Conservation (phyloP, 2,888 invertebrate species). For the Drosophila monieri region DNA sequence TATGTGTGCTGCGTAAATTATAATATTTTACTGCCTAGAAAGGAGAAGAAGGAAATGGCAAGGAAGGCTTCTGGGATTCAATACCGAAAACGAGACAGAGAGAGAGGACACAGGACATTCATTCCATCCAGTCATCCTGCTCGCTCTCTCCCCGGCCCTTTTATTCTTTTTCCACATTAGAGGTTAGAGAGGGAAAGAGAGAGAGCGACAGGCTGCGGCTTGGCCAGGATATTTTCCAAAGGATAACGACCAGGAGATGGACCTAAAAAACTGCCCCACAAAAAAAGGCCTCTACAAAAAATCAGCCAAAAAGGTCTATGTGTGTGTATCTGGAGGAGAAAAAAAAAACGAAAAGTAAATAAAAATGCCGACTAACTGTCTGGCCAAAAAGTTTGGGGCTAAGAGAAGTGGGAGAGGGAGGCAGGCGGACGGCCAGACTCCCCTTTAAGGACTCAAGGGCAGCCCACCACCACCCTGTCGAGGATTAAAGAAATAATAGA, state of each 20-base stretch:
- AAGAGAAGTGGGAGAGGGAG: background rate
- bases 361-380: slow-evolving; percentile 49
- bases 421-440: background rate
- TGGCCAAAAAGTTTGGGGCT: slow-evolving; percentile 37
- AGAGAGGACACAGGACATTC: background rate
- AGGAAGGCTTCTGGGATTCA: slow-evolving; percentile 5
- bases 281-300: slow-evolving; percentile 5
- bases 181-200: background rate
- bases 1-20: slow-evolving; percentile 53
- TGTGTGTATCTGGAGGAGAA: slow-evolving; percentile 7
- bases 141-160: slow-evolving; percentile 7
- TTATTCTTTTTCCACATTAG: slow-evolving; percentile 3
- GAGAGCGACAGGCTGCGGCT: background rate
- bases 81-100: slow-evolving; percentile 14
- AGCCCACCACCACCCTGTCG: slow-evolving; percentile 50
- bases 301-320: slow-evolving; percentile 1
- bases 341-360: slow-evolving; percentile 32
- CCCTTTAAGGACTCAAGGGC: slow-evolving; percentile 50
- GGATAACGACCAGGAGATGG: slow-evolving; percentile 2
- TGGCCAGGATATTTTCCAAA: background rate
- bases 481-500: background rate
- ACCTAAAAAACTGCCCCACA: background rate
- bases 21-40: slow-evolving; percentile 48
- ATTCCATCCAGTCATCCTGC: background rate
- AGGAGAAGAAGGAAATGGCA: slow-evolving; percentile 15